Base-by-base conservation (phyloP, 2,888 invertebrate genomes). In the Eledona agricola region DNA sequence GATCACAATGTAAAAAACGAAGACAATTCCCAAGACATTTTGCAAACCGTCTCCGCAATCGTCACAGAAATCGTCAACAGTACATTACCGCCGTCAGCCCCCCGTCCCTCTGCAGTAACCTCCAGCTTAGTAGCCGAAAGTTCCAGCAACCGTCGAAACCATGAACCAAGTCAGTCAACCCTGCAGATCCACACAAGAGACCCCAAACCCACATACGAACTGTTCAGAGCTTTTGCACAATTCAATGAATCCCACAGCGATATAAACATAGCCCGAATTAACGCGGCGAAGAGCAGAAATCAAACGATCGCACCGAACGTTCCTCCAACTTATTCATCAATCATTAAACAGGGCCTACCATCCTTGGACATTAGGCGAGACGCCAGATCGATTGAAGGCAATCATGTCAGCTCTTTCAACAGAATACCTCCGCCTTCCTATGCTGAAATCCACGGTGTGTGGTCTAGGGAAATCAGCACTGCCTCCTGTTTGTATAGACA, bases 351-450 rank as follows among this genome's bases (percentile, higher is more conserved):
- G 32, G 49, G 20, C 11, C 35, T 15, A 7, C 45, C 37, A 2
- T 42, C 20, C 3, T 11, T 45, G 2, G 46, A 55, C 19, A 37
- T 38, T 15, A 37, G 50, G 28, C 22, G 50, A 20, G 34, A 55
- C 19, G 20, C 3, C 2, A 17, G 43, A 16, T 50, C 50, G 10
- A 32, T 50, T 32, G 43, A 50, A 32, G 16, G 16, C 1, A 35
- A 49, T 4, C 46, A 35, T 13, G 17, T 43, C 3, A 35, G 40
- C 12, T 60, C 64, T 1, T 69, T 50, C 64, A 51, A 56, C 1
- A 57, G 64, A 43, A 50, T 57, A 7, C 69, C 71, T 3, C 70
- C 70, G 6, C 71, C 71, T 2, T 60, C 66, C 2, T 71, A 71
- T 35, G 62, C 66, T 1, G 65, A 70, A 55, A 64, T 66, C 1